Evolutionary conservation across 2,888 invertebrate species (phyloP), one percentile per base, ranked within the genome.

Genomic region (Elysia crispata): DNA sequence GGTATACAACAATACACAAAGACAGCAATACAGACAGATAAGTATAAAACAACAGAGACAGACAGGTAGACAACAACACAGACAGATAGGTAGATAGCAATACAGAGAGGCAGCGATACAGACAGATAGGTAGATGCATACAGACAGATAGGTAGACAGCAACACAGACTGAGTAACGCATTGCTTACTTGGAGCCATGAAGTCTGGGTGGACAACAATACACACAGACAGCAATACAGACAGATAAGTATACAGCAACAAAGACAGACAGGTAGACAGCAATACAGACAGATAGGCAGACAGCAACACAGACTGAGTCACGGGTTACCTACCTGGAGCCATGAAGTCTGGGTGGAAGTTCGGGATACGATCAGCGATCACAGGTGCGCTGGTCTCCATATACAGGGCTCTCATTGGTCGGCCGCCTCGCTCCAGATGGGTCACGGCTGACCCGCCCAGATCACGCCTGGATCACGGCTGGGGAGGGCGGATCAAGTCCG

Each of bases 141-240:
- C n/a, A n/a, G n/a, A n/a, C n/a, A n/a, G n/a, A n/a, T n/a, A n/a
- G n/a, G n/a, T n/a, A n/a, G n/a, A n/a, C n/a, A n/a, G n/a, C n/a
- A n/a, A n/a, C n/a, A n/a, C n/a, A n/a, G n/a, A n/a, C n/a, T n/a
- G n/a, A n/a, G 41, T 41, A 3, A 41, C 11, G 41, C 5, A 3
- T 1, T 30, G 41, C 64, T 31, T 49, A 75, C 75, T 62, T 23
- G 75, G 64, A 25, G 75, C 41, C 64, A 75, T 75, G 64, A 28
- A 75, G 49, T 25, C 23, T n/a, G n/a, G n/a, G n/a, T n/a, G n/a
- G n/a, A n/a, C n/a, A 18, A 25, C 0, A 11, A 15, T 41, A 69
- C 20, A 1, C 69, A n/a, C 25, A 15, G 15, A 49, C 1, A 15
- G n/a, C 41, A n/a, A 49, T 23, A 66, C 8, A 28, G 5, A 66